Base-by-base conservation (phyloP, 2,888 invertebrate genomes). In the Drosophila kambysellisi region DNA sequence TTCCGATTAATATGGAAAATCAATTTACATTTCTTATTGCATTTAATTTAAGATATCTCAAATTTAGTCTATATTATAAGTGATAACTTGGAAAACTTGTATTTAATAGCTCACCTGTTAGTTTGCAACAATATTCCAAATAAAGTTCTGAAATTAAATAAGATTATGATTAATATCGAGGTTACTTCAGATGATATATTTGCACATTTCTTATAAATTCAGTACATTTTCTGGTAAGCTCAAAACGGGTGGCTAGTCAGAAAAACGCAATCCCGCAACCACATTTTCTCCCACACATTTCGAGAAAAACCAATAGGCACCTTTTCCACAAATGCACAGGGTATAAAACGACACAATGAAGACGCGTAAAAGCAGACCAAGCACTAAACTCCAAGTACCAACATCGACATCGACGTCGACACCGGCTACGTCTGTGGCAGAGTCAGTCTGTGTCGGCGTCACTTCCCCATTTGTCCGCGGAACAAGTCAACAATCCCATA, bases 401-500 rank as follows among this genome's bases (percentile, higher is more conserved):
- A 70, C 77, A 70, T 43, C 54, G 32, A 58, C 67, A 54, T 30
- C 62, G 48, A 61, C 65, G 48, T 39, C 64, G 58, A 67, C 79
- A 64, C 56, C 56, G 63, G 41, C 76, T 60, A n/a, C 43, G 62
- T 46, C 74, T 43, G 73, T 37, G 70, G 70, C 50, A n/a, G 52
- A 5, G 51, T 30, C 17, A 51, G 50, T 50, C 12, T 35, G 43
- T 20, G n/a, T 48, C 37, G 25, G 76, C 51, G 69, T 58, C 78
- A 67, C 54, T 81, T 77, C 57, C 63, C 63, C 73, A 58, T 61
- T 50, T 52, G 53, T 56, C 57, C 43, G 76, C 76, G 58, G 50
- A 70, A 59, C 54, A 80, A 91, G 91, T 90, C 91, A 87, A 91
- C 91, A 87, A 89, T 87, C 87, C 89, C 83, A 90, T 87, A 87